Percentiles rank a stretch among this genome's conserved stretches.
Evolutionary conservation across 2,888 invertebrate species (phyloP).

Genomic region (Allygus modestus): DNA sequence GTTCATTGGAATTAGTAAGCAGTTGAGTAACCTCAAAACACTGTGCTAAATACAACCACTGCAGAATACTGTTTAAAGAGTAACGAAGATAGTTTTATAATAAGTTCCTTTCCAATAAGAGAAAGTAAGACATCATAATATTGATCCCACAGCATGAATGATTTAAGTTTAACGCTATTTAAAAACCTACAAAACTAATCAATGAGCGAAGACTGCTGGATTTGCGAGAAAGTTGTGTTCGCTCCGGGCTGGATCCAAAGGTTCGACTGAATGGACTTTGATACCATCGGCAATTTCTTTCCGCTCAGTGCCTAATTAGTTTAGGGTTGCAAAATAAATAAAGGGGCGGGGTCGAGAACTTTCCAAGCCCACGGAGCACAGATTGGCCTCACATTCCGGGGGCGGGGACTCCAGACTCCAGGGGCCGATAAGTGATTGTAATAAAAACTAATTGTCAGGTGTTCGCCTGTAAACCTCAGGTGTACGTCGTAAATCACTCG

Average conservation of each 20-base stretch:
- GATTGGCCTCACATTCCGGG: neutral
- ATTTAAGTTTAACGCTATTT: too few species aligned
- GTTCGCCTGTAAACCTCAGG: neutral
- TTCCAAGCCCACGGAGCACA: slow-evolving; percentile 54
- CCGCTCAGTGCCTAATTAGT: slow-evolving; percentile 16
- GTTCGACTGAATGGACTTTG: neutral
- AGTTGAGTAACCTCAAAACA: too few species aligned
- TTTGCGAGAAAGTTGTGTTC: too few species aligned
- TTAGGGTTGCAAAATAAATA: slow-evolving; percentile 39
- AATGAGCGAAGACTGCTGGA: too few species aligned
- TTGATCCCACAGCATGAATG: too few species aligned
- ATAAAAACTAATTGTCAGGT: slow-evolving; percentile 30
- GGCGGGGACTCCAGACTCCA: neutral
- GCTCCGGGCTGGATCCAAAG: neutral
- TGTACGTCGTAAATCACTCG: neutral
- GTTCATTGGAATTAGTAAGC: too few species aligned
- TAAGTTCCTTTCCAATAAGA: too few species aligned
- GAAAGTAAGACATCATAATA: too few species aligned
- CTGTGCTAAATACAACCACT: too few species aligned
- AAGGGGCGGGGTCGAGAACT: slow-evolving; percentile 59
- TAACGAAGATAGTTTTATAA: too few species aligned
- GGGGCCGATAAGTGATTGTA: slow-evolving; percentile 32
- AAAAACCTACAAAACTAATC: too few species aligned
- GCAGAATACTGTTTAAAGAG: too few species aligned
- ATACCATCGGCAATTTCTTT: neutral